A percentile compares a stretch with the other conserved stretches of the same genome.
These are phyloP conservation scores for Otolemur crassicaudatus DNA, from an alignment of 2,797 vertebrate species.

Conservation along the genomic window DNA sequence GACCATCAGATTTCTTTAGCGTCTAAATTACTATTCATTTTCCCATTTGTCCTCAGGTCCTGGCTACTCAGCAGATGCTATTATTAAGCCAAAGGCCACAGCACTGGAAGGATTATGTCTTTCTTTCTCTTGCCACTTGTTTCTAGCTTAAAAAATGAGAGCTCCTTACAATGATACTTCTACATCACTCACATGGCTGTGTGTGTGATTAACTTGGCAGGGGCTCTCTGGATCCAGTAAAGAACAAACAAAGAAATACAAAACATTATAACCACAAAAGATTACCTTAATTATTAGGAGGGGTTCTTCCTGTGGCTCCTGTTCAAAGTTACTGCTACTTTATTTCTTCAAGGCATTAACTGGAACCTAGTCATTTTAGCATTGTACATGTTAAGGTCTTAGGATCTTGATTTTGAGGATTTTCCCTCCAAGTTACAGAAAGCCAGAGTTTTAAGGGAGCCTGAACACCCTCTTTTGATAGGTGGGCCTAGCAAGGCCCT, in stretches of 20 bases:
- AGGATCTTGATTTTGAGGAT: background rate
- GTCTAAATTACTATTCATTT: background rate
- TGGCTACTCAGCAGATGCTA: background rate
- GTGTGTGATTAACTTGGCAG: slow-evolving; percentile 84
- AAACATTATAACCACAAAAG: background rate
- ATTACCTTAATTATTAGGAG: slow-evolving; percentile 75
- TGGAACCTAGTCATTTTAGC: slow-evolving; percentile 40
- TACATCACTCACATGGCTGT: slow-evolving; percentile 72
- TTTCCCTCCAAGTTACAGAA: background rate
- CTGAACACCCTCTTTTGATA: background rate
- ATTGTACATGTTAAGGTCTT: background rate
- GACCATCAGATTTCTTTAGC: background rate
- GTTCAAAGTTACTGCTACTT: slow-evolving; percentile 54
- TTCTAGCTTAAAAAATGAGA: slow-evolving; percentile 75
- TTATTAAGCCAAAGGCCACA: background rate
- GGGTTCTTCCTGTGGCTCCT: slow-evolving; percentile 61
- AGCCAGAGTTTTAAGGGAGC: background rate
- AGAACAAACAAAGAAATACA: slow-evolving; percentile 62
- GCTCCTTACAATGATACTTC: slow-evolving; percentile 75
- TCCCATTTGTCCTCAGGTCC: accelerated
- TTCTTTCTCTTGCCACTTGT: slow-evolving; percentile 43
- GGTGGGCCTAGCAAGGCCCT: background rate
- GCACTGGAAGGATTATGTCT: background rate
- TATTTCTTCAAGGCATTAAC: slow-evolving; percentile 52
- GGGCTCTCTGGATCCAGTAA: slow-evolving; percentile 78